Evolutionary conservation across 2,888 invertebrate genomes (phyloP).

Genomic region (Strigamia maritima): DNA sequence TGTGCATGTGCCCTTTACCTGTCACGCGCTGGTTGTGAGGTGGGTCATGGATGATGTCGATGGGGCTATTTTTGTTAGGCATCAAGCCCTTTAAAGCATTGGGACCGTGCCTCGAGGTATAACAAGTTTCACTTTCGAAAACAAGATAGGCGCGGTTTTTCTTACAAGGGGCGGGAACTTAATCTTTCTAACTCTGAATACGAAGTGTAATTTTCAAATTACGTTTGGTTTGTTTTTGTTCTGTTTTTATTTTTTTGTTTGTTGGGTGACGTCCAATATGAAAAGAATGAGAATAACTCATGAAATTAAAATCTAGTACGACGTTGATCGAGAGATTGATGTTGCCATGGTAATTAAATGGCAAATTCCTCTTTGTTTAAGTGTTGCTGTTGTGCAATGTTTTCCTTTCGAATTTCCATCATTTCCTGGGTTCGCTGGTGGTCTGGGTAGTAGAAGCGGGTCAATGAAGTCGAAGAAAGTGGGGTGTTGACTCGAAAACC

Average conservation of each 20-base stretch:
- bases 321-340: not conserved
- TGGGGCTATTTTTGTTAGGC: conserved; percentile 16
- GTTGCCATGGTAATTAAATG: not conserved
- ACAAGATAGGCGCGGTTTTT: conserved; percentile 9
- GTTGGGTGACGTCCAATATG: too few relatives aligned
- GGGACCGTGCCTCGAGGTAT: not conserved
- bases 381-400: not conserved
- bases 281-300: too few relatives aligned
- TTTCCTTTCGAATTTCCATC: not conserved
- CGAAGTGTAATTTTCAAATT: not conserved
- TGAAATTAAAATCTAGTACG: not conserved
- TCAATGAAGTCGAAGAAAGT: not conserved
- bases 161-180: not conserved
- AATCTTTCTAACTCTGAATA: not conserved
- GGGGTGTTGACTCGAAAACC: conserved; percentile 11
- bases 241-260: not conserved
- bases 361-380: conserved; percentile 25
- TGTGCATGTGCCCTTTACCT: conserved; percentile 15
- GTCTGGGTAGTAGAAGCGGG: not conserved
- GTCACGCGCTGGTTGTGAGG: conserved; percentile 15
- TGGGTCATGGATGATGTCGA: conserved; percentile 11
- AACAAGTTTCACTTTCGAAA: conserved; percentile 12
- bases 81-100: not conserved
- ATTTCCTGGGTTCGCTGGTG: conserved; percentile 35
- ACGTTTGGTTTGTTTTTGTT: not conserved